These are phyloP conservation scores for Lagopus leucura DNA, from an alignment of 2,113 vertebrate species.

Conservation along the genomic window DNA sequence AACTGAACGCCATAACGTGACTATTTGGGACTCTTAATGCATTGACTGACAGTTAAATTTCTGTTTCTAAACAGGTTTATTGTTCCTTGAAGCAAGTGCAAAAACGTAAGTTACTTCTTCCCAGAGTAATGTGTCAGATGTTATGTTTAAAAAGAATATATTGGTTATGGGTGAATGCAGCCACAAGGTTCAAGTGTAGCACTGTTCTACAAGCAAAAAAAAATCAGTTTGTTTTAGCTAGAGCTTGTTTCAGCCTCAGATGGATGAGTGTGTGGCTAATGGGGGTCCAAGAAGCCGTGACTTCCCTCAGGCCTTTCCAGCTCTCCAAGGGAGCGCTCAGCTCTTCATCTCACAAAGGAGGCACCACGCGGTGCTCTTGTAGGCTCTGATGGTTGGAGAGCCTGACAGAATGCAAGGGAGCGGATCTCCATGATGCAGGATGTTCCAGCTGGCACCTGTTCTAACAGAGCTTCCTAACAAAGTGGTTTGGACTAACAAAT, in stretches of 20 bases:
- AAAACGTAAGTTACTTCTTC: slow-evolving; percentile 90
- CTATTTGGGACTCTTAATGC: neutral
- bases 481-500: accelerated
- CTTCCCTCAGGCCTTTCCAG: accelerated
- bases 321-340: neutral
- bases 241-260: neutral
- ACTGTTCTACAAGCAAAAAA: neutral
- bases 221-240: neutral
- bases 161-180: neutral
- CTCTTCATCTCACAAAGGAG: neutral
- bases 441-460: neutral
- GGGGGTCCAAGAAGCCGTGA: accelerated
- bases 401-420: accelerated
- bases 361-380: accelerated
- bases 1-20: accelerated
- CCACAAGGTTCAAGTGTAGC: accelerated
- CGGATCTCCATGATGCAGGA: neutral
- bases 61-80: slow-evolving; percentile 85
- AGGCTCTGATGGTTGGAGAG: neutral
- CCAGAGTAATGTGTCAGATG: neutral
- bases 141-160: neutral
- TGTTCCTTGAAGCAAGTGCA: slow-evolving; percentile 97
- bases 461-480: neutral
- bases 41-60: slow-evolving; percentile 71
- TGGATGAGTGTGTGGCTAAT: neutral